Evolutionary conservation across 2,888 invertebrate species (phyloP).

Genomic region (Tyria jacobaeae): DNA sequence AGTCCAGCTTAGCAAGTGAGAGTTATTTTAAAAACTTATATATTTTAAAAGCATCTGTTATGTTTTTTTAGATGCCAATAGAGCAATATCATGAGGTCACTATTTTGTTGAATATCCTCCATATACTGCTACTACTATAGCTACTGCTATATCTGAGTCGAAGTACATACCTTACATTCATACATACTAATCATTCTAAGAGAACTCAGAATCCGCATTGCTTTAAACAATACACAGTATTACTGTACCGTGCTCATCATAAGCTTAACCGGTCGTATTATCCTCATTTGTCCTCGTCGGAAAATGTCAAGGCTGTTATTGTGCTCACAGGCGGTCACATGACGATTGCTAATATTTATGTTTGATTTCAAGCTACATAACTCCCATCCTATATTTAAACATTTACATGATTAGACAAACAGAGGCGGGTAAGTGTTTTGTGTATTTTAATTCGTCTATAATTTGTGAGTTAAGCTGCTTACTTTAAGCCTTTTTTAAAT

Average conservation of each 20-base stretch:
- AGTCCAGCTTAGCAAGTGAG: too few relatives aligned
- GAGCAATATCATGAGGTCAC: too few relatives aligned
- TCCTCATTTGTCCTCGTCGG: slow-evolving; percentile 66
- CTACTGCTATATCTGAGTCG: not conserved
- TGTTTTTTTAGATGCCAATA: too few relatives aligned
- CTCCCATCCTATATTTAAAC: slow-evolving; percentile 45
- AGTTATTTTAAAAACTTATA: too few relatives aligned
- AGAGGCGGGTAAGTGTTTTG: slow-evolving; percentile 25
- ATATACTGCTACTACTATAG: too few relatives aligned
- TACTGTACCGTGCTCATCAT: slow-evolving; percentile 36
- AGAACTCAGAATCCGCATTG: slow-evolving; percentile 23
- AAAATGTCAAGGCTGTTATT: slow-evolving; percentile 67
- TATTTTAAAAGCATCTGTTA: too few relatives aligned
- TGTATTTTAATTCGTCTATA: slow-evolving; percentile 36
- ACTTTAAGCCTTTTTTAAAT: too few relatives aligned
- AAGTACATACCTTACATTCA: not conserved
- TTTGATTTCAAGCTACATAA: slow-evolving; percentile 26
- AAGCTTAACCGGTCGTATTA: slow-evolving; percentile 58
- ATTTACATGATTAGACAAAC: slow-evolving; percentile 33
- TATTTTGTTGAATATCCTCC: too few relatives aligned
- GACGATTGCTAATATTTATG: slow-evolving; percentile 52
- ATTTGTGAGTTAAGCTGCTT: slow-evolving; percentile 15
- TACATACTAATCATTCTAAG: slow-evolving; percentile 2
- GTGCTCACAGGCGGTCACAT: slow-evolving; percentile 58
- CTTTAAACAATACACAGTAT: slow-evolving; percentile 33